Percentiles rank a stretch among this genome's conserved stretches.
phyloP scores from a whole-genome alignment of 2,113 vertebrate species.

The Sorex fumeus region DNA sequence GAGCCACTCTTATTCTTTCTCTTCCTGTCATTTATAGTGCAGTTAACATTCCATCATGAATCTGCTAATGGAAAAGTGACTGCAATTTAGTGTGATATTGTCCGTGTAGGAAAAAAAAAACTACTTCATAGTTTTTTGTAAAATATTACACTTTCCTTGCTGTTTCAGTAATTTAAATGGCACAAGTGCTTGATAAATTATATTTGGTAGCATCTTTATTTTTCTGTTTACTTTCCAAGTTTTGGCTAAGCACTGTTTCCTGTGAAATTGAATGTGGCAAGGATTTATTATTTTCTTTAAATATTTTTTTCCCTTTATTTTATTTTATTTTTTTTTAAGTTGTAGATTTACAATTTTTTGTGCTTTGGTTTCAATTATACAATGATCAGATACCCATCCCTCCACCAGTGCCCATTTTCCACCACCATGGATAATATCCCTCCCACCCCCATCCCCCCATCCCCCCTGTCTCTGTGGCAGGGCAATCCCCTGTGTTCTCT shows the following conservation, averaged over 20 bases:
- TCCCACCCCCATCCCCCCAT: too few relatives aligned
- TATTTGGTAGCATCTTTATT: constrained; percentile 47
- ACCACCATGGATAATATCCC: too few relatives aligned
- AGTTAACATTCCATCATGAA: constrained; percentile 23
- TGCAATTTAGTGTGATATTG: background rate
- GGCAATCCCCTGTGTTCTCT: too few relatives aligned
- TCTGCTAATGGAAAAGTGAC: constrained; percentile 67
- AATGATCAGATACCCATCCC: too few relatives aligned
- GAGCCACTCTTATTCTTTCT: background rate
- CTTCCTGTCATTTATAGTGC: constrained; percentile 35
- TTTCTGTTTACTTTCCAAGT: constrained; percentile 26
- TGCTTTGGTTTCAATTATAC: too few relatives aligned
- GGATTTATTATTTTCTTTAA: constrained; percentile 44
- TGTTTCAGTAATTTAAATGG: constrained; percentile 34
- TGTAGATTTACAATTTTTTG: too few relatives aligned
- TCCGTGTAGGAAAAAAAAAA: constrained; percentile 60
- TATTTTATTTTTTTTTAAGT: too few relatives aligned
- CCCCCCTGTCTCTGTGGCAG: too few relatives aligned
- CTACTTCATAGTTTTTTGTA: background rate
- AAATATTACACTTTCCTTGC: background rate
- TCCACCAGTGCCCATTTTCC: too few relatives aligned
- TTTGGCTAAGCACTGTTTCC: constrained; percentile 23
- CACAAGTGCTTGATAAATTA: background rate
- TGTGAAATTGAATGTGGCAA: constrained; percentile 34
- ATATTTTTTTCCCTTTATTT: constrained; percentile 27